These are phyloP conservation scores for Arctocebus calabarensis DNA, from an alignment of 2,797 vertebrate species.

Conservation along the genomic window DNA sequence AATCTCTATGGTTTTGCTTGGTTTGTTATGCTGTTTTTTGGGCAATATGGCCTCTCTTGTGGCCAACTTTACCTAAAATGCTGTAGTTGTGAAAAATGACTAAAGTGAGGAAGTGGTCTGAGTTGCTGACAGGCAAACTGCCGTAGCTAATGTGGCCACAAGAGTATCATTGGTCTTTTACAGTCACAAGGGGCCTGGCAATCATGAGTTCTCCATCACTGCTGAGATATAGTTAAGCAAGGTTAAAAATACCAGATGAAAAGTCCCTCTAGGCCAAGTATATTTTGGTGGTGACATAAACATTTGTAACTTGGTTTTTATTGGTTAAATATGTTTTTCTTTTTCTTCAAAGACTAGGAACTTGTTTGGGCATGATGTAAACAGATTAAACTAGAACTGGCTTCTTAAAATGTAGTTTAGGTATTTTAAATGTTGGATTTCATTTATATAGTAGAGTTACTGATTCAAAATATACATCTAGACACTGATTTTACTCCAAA, in stretches of 20 bases:
- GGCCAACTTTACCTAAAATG: constrained; percentile 13
- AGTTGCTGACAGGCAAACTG: not conserved
- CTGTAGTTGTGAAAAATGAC: not conserved
- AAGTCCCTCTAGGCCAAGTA: not conserved
- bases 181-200: not conserved
- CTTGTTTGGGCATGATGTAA: not conserved
- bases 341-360: constrained; percentile 25
- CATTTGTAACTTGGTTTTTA: constrained; percentile 53
- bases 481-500: constrained; percentile 14
- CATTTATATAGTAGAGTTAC: not conserved
- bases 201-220: not conserved
- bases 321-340: constrained; percentile 40
- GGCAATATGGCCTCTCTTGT: not conserved
- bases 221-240: not conserved
- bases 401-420: constrained; percentile 17
- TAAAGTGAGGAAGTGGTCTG: constrained; percentile 6
- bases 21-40: not conserved
- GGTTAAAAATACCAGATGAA: not conserved
- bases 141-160: not conserved
- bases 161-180: not conserved
- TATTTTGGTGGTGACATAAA: constrained; percentile 39
- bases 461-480: not conserved
- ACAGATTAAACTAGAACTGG: constrained; percentile 42
- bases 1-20: not conserved
- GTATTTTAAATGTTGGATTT: constrained; percentile 15